phyloP scores from a whole-genome alignment of 1,140 invertebrate genomes.

The Formica exsecta region DNA sequence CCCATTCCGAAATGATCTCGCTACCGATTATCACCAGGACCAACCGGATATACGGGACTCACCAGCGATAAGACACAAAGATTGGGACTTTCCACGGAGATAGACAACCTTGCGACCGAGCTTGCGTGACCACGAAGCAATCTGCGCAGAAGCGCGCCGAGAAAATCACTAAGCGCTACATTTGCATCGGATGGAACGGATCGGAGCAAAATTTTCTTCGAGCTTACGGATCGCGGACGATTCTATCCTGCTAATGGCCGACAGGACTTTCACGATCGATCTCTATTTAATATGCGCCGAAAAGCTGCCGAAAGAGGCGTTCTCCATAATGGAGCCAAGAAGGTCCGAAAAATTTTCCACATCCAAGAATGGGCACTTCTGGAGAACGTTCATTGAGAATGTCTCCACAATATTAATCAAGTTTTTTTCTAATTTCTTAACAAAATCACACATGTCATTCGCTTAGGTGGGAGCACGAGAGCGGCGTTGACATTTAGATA shows the following conservation, averaged over 20 bases:
- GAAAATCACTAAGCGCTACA: conserved; percentile 63
- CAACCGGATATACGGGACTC: neutral
- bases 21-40: neutral
- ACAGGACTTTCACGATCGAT: neutral
- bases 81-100: conserved; percentile 18
- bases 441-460: neutral
- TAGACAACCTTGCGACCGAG: conserved; percentile 22
- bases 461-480: neutral
- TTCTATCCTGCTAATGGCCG: neutral
- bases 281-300: neutral
- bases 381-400: neutral
- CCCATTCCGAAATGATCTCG: neutral
- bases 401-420: neutral
- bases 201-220: conserved; percentile 21
- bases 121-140: conserved; percentile 38
- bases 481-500: conserved; percentile 36
- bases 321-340: neutral
- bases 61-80: neutral
- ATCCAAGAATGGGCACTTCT: neutral
- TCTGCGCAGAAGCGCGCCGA: conserved; percentile 64
- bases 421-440: neutral
- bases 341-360: neutral
- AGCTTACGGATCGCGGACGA: neutral
- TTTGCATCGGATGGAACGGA: conserved; percentile 44
- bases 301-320: neutral